Evolutionary conservation across 1,140 invertebrate species (phyloP), one percentile per base, ranked within the genome.

Genomic region (Ladona fulva): DNA sequence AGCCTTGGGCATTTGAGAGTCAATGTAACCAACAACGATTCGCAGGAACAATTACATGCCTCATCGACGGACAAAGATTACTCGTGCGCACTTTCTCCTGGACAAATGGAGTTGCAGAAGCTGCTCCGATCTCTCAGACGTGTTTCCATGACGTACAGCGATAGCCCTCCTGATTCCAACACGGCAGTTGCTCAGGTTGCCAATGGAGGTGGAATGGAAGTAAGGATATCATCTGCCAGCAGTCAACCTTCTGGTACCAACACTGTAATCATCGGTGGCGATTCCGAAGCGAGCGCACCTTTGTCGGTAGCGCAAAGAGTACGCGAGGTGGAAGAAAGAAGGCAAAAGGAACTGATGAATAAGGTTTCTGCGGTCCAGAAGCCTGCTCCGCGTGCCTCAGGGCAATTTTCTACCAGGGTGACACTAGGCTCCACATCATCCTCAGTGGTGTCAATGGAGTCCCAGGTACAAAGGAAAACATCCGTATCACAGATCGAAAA

Each of bases 331-430:
- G 84, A 85, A 74, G 84, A 85, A 8, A 77, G 82, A 24, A 81
- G 83, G n/a, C 76, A 74, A n/a, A 59, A 44, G 8, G 11, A 59
- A 11, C 1, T 75, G 78, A 79, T 74, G 42, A 79, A 77, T 77
- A 85, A 83, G 81, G 87, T 66, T 5, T 3, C 52, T 3, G n/a
- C 14, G 5, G 14, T 16, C n/a, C 52, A 66, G 12, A 66, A 22
- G 52, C 14, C n/a, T 16, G n/a, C 52, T 16, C 14, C 14, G 16
- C 52, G 52, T 19, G 3, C 52, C 14, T 16, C 52, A 6, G 52
- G 52, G 14, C 52, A 87, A 14, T 89, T 87, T 82, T 89, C 88
- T 0, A 89, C 89, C 0, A 89, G 87, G 82, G 86, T 90, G 52
- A 89, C 89, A 82, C 84, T 86, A 84, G 86, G 85, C 25, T 80